phyloP scores from a whole-genome alignment of 2,888 invertebrate genomes.

The Drosophila monieri region DNA sequence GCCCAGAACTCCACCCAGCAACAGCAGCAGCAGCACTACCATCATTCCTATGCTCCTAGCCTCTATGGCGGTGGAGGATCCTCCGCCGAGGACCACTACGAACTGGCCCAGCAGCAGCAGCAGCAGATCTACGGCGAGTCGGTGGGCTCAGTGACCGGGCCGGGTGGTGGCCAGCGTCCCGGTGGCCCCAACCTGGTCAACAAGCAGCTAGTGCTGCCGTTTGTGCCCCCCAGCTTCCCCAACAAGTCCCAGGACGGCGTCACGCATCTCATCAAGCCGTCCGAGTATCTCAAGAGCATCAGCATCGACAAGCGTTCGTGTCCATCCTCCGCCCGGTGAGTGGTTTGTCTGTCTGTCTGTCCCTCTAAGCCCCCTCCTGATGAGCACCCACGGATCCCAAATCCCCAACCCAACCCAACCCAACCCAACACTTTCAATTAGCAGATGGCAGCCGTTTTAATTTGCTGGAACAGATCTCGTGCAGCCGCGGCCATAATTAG shows the following conservation, averaged over 20 bases:
- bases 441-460: constrained; percentile 42
- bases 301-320: constrained; percentile 86
- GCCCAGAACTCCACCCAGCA: constrained; percentile 32
- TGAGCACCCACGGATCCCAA: no score
- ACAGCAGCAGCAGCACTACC: constrained; percentile 52
- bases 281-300: constrained; percentile 95
- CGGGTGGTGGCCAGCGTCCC: constrained; percentile 68
- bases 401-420: no score
- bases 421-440: constrained; percentile 33
- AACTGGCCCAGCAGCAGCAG: constrained; percentile 74
- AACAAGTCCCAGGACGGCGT: constrained; percentile 88
- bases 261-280: constrained; percentile 95
- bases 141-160: constrained; percentile 12
- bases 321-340: constrained; percentile 84
- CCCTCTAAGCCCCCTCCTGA: neutral
- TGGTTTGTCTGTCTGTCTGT: constrained; percentile 13
- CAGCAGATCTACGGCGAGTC: constrained; percentile 60
- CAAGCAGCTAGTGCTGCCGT: constrained; percentile 93
- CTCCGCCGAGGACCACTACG: constrained; percentile 81
- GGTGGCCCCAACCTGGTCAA: constrained; percentile 89
- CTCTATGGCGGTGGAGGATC: constrained; percentile 67
- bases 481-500: constrained; percentile 63
- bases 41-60: constrained; percentile 68
- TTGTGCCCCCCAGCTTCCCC: constrained; percentile 96
- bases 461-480: constrained; percentile 63